Conservation (phyloP, 2,888 invertebrate genomes). For the Cheilosia grossa region DNA sequence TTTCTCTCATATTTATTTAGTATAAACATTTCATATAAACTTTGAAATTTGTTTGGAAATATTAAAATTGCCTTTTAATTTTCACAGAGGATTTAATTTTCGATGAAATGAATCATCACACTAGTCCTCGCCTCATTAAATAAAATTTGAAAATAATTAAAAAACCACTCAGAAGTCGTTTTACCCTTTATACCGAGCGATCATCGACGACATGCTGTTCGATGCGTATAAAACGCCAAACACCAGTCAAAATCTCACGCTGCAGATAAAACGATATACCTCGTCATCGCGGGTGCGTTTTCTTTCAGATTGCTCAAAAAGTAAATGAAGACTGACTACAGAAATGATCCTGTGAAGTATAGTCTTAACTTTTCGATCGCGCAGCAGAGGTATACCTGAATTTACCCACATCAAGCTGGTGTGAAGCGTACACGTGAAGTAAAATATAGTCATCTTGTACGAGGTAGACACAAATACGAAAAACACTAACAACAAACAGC, state of each 20-base stretch:
- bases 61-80: no score
- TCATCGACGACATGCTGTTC: constrained; percentile 76
- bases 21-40: no score
- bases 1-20: no score
- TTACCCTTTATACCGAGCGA: constrained; percentile 76
- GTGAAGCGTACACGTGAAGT: constrained; percentile 22
- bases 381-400: not conserved
- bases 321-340: constrained; percentile 86
- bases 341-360: constrained; percentile 88
- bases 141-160: not conserved
- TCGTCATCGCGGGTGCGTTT: constrained; percentile 85
- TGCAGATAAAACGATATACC: constrained; percentile 84
- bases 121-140: no score
- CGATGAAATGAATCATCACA: no score
- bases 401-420: not conserved
- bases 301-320: constrained; percentile 84
- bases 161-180: constrained; percentile 77
- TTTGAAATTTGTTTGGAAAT: no score
- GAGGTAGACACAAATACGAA: not conserved
- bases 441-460: not conserved
- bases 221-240: constrained; percentile 51
- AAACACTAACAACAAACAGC: no score
- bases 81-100: no score
- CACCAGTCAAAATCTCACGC: constrained; percentile 83
- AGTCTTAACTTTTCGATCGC: constrained; percentile 79